Percentiles rank a stretch among this genome's conserved stretches.
Evolutionary conservation across 1,140 invertebrate species (phyloP).

Genomic region (Drosophila jambulina): DNA sequence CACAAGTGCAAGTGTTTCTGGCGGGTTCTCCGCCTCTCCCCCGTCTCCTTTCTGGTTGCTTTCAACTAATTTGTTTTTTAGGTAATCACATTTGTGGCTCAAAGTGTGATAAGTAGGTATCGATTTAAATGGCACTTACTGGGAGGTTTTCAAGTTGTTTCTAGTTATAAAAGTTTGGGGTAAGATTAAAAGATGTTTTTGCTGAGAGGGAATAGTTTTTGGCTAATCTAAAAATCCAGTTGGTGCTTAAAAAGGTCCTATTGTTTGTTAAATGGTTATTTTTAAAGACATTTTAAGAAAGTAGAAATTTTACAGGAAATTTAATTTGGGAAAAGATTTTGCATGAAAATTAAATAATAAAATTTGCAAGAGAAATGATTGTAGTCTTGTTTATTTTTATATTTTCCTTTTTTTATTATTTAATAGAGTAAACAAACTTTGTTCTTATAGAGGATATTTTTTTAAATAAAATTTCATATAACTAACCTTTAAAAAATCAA

Average conservation of each 20-base stretch:
- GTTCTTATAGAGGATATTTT: neutral
- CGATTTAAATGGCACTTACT: conserved; percentile 32
- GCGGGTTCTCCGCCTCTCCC: neutral
- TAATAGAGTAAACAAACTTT: neutral
- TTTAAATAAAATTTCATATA: neutral
- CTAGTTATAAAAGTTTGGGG: conserved; percentile 26
- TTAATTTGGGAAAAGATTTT: neutral
- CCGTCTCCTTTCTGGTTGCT: neutral
- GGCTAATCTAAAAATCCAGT: conserved; percentile 14
- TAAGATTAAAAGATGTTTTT: conserved; percentile 40
- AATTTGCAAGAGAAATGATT: neutral
- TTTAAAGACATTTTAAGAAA: neutral
- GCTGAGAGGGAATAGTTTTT: neutral
- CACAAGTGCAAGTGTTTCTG: conserved; percentile 53
- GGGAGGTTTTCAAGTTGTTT: conserved; percentile 9
- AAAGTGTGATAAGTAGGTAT: conserved; percentile 41
- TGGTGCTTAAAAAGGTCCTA: neutral
- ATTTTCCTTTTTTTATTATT: neutral
- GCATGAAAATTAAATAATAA: neutral
- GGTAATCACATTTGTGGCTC: conserved; percentile 58
- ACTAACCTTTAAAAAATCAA: neutral
- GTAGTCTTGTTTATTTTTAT: too few relatives aligned
- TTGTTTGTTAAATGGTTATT: neutral
- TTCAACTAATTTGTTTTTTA: conserved; percentile 56
- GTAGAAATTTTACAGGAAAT: neutral